phyloP scores from a whole-genome alignment of 2,888 invertebrate genomes.

The Chymomyza procnemis region DNA sequence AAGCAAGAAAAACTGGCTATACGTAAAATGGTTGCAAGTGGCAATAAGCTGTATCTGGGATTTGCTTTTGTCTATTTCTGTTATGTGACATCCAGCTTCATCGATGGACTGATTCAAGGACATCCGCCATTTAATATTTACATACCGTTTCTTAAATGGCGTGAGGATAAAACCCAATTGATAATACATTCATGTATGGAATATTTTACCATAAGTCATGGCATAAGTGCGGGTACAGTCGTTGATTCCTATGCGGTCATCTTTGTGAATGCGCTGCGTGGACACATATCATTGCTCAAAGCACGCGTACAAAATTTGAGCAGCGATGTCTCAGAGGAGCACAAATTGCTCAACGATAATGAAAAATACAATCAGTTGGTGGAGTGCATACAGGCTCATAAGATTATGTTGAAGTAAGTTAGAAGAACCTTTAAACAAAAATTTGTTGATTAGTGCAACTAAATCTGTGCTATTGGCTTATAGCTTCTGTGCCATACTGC shows the following conservation, averaged over 20 bases:
- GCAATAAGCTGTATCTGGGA: background rate
- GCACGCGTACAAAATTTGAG: background rate
- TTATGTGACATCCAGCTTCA: background rate
- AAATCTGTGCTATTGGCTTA: background rate
- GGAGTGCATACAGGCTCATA: background rate
- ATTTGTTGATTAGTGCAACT: background rate
- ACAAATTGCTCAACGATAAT: background rate
- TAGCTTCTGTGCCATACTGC: slow-evolving; percentile 1
- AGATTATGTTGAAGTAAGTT: slow-evolving; percentile 4
- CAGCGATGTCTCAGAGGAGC: background rate
- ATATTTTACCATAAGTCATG: background rate
- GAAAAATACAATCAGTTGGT: background rate
- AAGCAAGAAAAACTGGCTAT: background rate
- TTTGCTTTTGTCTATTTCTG: background rate
- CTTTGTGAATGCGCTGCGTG: background rate
- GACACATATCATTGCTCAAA: background rate
- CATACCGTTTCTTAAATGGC: slow-evolving; percentile 7
- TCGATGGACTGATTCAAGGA: background rate
- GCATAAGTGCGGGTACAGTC: too few relatives aligned
- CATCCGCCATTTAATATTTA: slow-evolving; percentile 1
- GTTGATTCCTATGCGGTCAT: slow-evolving; percentile 2
- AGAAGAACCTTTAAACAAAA: too few relatives aligned
- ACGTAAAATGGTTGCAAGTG: background rate
- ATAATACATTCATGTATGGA: background rate
- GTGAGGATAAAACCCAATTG: background rate